Base-by-base conservation (phyloP, 2,888 invertebrate genomes). In the Conchocele bisecta region DNA sequence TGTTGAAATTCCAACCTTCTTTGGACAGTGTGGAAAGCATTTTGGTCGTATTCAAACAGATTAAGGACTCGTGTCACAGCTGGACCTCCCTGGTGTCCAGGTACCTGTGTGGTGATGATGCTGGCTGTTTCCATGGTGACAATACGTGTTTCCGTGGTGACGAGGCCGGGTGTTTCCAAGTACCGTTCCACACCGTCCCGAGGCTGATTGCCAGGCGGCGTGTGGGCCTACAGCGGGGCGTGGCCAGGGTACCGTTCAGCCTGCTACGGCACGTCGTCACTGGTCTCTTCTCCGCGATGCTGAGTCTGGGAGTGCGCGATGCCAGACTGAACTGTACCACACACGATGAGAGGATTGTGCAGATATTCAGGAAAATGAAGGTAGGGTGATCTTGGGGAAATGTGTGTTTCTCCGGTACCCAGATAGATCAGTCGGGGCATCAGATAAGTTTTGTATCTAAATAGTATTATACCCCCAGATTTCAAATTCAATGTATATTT, bases 141-240 rank as follows among this genome's bases (percentile, higher is more conserved):
- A n/a, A n/a, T n/a, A n/a, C n/a, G n/a, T n/a, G n/a, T n/a, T n/a
- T n/a, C n/a, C n/a, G n/a, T n/a, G n/a, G n/a, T n/a, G 51, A 56
- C n/a, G 33, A 53, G 3, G 41, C 22, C 24, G 33, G 48, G 1
- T 89, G 69, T 81, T 88, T 93, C 63, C 77, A 89, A 86, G 91
- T 94, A 46, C 92, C 93, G 74, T 95, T 94, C 83, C 92, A 91
- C 68, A 88, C 93, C 74, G 93, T 94, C 74, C 90, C 93, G 20
- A 87, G 91, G 35, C 91, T 94, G 72, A 89, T 95, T 56, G 91
- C 92, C 24, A 91, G 88, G 66, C 92, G 94, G 78, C 89, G 93
- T 83, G 93, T 94, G 15, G 91, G 92, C 71, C 74, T 94, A 33
- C 86, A 78, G 29, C 88, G 91, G 79, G 94, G 94, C 0, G 84